Evolutionary conservation across 2,113 vertebrate species (phyloP), one percentile per base, ranked within the genome.

Genomic region (Sarotherodon lohbergeri): DNA sequence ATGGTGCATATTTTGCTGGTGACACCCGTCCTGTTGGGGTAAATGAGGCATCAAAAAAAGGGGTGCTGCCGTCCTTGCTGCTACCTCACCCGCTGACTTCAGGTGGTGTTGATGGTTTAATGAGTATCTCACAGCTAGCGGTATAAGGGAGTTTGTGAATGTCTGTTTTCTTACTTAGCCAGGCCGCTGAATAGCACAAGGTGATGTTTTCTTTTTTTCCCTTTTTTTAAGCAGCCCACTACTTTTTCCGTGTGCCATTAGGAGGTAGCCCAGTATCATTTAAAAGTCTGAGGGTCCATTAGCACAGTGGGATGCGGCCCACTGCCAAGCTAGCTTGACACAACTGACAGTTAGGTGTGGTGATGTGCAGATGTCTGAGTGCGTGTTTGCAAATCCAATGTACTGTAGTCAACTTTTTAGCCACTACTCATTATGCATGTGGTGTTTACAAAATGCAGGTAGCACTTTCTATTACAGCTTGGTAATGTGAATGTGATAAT

Each of bases 261-360:
- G 73, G 63, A 85, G 71, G 55, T 78, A 93, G 83, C 63, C 86
- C 36, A 86, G 63, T 90, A 84, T 90, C 81, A 86, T 94, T 91
- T 92, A 50, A 80, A 91, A 88, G 63, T 83, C 48, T 63, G 82
- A 80, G 56, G 79, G 56, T 87, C 93, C 89, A 93, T 94, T 91
- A 94, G 83, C 88, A 54, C 82, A 78, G 88, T n/a, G 14, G 86
- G 84, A 91, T 87, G 59, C 9, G 11, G 29, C 16, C 41, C 73
- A 82, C 36, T 4, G 11, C 24, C 4, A 50, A 43, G 59, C 79
- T 61, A 3, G 22, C 52, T 27, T 41, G 46, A 83, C 11, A 13
- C 34, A n/a, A 78, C 82, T 83, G 82, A 83, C 5, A 4, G 56
- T 83, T 19, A 19, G 32, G 71, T 19, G 9, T 78, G 61, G 2